Percentiles rank a stretch among this genome's conserved stretches.
Evolutionary conservation across 1,140 invertebrate species (phyloP).

Genomic region (Asobara japonica): DNA sequence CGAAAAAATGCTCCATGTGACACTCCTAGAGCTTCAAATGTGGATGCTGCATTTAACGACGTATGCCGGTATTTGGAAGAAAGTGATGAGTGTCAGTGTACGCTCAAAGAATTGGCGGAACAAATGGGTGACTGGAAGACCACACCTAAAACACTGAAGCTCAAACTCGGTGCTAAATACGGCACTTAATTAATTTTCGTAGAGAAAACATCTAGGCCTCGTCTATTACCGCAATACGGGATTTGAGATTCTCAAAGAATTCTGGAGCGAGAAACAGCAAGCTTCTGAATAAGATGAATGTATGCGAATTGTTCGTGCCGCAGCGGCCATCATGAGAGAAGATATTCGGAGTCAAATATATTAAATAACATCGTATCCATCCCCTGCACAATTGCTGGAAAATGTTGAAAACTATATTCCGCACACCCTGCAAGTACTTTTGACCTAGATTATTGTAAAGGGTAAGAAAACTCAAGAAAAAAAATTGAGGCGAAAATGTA

Average conservation of each 20-base stretch:
- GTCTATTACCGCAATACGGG: not conserved
- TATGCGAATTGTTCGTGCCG: not conserved
- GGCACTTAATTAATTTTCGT: not conserved
- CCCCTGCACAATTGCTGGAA: slow-evolving; percentile 24
- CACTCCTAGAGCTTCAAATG: not conserved
- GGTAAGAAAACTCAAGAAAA: slow-evolving; percentile 22
- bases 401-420: slow-evolving; percentile 29
- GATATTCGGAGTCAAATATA: not conserved
- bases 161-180: not conserved
- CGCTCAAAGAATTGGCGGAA: not conserved
- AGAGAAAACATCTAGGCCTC: not conserved
- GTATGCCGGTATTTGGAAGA: not conserved
- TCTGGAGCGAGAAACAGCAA: not conserved
- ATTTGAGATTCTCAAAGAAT: not conserved
- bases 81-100: not conserved
- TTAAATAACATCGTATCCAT: slow-evolving; percentile 18
- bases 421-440: slow-evolving; percentile 4
- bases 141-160: not conserved
- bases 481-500: slow-evolving; percentile 51
- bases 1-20: no score
- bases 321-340: not conserved
- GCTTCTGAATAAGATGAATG: not conserved
- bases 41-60: not conserved
- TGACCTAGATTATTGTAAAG: not conserved
- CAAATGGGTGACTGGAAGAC: not conserved